phyloP scores from a whole-genome alignment of 2,797 vertebrate species.

The Poecilia wingei region DNA sequence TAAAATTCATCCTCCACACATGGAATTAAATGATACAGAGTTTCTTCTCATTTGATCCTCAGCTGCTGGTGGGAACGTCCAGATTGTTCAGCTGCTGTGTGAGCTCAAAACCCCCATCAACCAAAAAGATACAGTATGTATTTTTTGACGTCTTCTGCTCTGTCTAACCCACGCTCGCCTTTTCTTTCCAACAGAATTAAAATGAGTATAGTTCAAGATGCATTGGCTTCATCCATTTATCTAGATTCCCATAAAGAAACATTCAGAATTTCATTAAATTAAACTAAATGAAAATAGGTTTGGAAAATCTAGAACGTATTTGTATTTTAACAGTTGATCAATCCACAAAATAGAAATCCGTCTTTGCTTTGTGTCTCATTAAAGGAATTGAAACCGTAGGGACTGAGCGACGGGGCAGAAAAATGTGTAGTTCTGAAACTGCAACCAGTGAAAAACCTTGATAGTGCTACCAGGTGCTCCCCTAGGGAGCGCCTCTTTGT shows the following conservation, averaged over 20 bases:
- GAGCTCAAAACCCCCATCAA: conserved; percentile 89
- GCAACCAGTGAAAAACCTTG: neutral
- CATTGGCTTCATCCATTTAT: neutral
- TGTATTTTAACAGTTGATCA: too few species aligned
- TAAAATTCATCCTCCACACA: conserved; percentile 24
- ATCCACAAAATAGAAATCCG: too few species aligned
- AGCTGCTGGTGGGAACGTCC: conserved; percentile 87
- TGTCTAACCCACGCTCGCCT: neutral
- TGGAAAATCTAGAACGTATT: too few species aligned
- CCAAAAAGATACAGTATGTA: conserved; percentile 90
- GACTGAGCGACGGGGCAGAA: neutral
- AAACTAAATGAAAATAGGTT: too few species aligned
- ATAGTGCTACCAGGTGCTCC: neutral
- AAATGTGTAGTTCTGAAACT: neutral
- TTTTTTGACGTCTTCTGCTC: conserved; percentile 29
- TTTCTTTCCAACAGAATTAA: conserved; percentile 28
- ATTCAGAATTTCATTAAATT: neutral
- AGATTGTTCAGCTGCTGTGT: conserved; percentile 87
- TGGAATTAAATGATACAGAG: conserved; percentile 29
- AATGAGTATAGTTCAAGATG: conserved; percentile 14
- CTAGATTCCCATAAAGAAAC: neutral
- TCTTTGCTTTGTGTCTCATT: neutral
- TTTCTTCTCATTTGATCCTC: conserved; percentile 31
- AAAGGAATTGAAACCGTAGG: too few species aligned
- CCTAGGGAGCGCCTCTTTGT: neutral